Percentiles rank a stretch among this genome's conserved stretches.
phyloP scores from a whole-genome alignment of 1,140 invertebrate genomes.

The Brevipalpus yothersi region DNA sequence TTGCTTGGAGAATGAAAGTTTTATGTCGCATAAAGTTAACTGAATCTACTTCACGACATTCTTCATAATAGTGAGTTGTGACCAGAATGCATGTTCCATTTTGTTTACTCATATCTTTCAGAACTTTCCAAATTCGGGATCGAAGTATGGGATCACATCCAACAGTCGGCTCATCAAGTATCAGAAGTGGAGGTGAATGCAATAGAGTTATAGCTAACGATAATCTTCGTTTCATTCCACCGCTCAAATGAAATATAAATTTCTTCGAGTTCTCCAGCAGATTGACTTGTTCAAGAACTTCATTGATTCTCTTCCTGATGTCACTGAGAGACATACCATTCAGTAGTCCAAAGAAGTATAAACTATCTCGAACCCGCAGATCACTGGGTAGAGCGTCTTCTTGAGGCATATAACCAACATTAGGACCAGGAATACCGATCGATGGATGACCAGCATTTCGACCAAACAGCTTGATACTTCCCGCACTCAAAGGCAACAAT shows the following conservation, averaged over 20 bases:
- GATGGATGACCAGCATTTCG: conserved; percentile 14
- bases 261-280: conserved; percentile 42
- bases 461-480: conserved; percentile 5
- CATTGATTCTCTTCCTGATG: conserved; percentile 34
- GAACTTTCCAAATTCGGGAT: conserved; percentile 38
- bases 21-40: conserved; percentile 24
- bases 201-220: conserved; percentile 74
- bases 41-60: conserved; percentile 18
- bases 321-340: conserved; percentile 41
- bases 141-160: conserved; percentile 66
- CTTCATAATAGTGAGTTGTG: conserved; percentile 24
- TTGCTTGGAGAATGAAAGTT: too few species aligned
- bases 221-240: conserved; percentile 69
- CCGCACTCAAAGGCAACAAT: not conserved
- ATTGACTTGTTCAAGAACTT: conserved; percentile 61
- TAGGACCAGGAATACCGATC: conserved; percentile 10
- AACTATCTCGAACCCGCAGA: conserved; percentile 75
- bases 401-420: conserved; percentile 14
- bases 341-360: conserved; percentile 84
- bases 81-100: conserved; percentile 22
- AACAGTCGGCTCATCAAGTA: conserved; percentile 82
- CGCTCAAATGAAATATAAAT: conserved; percentile 29
- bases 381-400: conserved; percentile 74
- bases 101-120: conserved; percentile 51
- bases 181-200: conserved; percentile 75